A percentile compares a stretch with the other conserved stretches of the same genome.
Conservation (phyloP, 1,140 invertebrate species). For the Oreohelix idahoensis region DNA sequence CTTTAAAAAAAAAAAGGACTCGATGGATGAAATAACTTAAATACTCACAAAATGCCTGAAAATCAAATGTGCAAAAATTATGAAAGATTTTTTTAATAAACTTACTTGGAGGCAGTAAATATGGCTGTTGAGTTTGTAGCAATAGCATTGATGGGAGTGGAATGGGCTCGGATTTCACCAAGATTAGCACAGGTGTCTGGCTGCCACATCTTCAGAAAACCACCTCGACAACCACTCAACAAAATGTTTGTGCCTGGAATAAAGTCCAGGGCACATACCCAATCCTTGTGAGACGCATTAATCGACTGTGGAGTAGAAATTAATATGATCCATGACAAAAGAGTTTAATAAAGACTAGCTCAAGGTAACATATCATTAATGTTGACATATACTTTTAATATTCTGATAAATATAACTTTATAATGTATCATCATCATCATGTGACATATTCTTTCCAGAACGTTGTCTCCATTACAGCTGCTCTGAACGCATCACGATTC, state of each 20-base stretch:
- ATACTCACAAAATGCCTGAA: neutral
- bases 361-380: too few species aligned
- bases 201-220: slow-evolving; percentile 83
- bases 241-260: slow-evolving; percentile 78
- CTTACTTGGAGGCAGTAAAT: slow-evolving; percentile 83
- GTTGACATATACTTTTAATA: too few species aligned
- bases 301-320: slow-evolving; percentile 76
- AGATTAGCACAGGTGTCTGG: slow-evolving; percentile 78
- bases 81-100: too few species aligned
- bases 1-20: too few species aligned
- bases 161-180: slow-evolving; percentile 83
- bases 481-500: too few species aligned
- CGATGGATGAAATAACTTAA: too few species aligned
- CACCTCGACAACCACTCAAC: slow-evolving; percentile 85
- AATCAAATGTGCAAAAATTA: neutral
- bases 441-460: too few species aligned
- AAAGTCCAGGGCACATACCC: slow-evolving; percentile 85
- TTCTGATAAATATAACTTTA: too few species aligned
- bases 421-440: too few species aligned
- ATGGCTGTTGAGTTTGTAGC: slow-evolving; percentile 82
- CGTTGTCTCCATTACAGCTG: too few species aligned
- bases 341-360: too few species aligned
- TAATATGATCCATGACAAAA: too few species aligned
- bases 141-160: slow-evolving; percentile 84
- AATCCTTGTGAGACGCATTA: slow-evolving; percentile 91